phyloP scores from a whole-genome alignment of 2,113 vertebrate species.

The Rhinolophus sinicus region DNA sequence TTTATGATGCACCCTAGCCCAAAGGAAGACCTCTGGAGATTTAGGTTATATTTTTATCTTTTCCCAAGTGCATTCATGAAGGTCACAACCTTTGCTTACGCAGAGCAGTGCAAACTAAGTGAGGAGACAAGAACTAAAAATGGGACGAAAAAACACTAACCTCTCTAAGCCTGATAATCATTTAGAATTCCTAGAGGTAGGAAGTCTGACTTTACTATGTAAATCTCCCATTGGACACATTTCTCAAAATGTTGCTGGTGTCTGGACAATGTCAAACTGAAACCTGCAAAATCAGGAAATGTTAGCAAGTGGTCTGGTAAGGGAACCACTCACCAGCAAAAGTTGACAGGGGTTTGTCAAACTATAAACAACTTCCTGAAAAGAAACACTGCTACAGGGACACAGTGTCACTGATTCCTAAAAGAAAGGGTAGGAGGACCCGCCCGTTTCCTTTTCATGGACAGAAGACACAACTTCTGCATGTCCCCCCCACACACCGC shows the following conservation, averaged over 20 bases:
- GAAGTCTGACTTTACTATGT: not conserved
- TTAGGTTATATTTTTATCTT: not conserved
- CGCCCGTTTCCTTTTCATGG: not conserved
- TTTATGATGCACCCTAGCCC: not conserved
- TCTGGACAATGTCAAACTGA: not conserved
- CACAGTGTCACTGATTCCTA: not conserved
- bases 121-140: not conserved
- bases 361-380: conserved; percentile 16
- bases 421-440: not conserved
- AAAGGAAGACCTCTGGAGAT: not conserved
- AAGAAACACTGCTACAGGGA: not conserved
- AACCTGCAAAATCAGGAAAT: not conserved
- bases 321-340: not conserved
- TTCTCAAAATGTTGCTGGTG: not conserved
- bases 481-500: not conserved
- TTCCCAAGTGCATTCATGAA: not conserved
- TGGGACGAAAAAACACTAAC: not conserved
- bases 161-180: not conserved
- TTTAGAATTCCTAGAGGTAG: conserved; percentile 18
- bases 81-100: not conserved
- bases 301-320: not conserved
- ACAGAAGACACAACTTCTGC: not conserved
- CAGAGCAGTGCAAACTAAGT: not conserved
- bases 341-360: not conserved
- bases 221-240: not conserved